phyloP scores from a whole-genome alignment of 2,113 vertebrate genomes.

The Daphoenositta chrysoptera region DNA sequence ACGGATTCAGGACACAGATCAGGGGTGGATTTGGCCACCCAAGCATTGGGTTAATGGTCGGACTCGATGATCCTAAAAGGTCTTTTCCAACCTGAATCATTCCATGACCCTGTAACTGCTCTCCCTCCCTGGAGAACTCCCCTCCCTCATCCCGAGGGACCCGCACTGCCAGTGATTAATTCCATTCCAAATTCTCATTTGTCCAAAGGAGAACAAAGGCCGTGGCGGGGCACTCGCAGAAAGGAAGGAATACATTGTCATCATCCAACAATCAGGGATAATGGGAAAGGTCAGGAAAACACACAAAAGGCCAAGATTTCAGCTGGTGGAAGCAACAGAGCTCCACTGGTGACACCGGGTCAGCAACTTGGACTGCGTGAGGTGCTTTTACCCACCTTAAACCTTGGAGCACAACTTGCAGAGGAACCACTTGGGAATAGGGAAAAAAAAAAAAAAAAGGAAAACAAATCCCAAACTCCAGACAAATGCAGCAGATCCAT shows the following conservation, averaged over 20 bases:
- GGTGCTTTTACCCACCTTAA: background rate
- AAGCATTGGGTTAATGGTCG: background rate
- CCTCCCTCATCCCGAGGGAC: background rate
- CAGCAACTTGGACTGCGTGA: background rate
- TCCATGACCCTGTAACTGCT: background rate
- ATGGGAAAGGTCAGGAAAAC: slow-evolving; percentile 35
- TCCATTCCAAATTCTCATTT: background rate
- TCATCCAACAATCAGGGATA: background rate
- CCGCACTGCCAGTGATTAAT: background rate
- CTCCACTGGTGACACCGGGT: background rate
- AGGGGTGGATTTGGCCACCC: background rate
- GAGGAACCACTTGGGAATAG: background rate
- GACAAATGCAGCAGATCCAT: background rate
- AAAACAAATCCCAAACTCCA: background rate
- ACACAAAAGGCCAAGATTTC: background rate
- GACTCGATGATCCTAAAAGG: background rate
- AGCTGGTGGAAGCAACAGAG: background rate
- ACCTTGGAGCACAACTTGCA: background rate
- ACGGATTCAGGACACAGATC: background rate
- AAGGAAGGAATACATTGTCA: slow-evolving; percentile 16
- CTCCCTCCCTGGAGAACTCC: background rate
- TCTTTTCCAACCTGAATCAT: background rate
- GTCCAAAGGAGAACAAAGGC: background rate
- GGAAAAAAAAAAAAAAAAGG: fast-evolving
- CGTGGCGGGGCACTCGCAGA: background rate